A percentile compares a stretch with the other conserved stretches of the same genome.
phyloP scores from a whole-genome alignment of 2,888 invertebrate species.

The Thereva nobilitata region DNA sequence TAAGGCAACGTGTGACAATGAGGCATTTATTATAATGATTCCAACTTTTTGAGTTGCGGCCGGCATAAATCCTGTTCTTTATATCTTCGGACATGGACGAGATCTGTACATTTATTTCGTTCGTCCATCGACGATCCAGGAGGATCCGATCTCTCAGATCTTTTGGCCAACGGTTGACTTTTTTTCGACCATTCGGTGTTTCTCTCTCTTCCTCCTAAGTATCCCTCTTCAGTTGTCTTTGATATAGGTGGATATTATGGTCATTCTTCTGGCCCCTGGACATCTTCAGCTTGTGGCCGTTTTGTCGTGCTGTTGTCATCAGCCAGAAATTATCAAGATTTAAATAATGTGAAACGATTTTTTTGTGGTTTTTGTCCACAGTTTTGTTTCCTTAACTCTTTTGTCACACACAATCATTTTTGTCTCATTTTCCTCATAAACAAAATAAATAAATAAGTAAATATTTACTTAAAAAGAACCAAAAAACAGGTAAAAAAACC shows the following conservation, averaged over 20 bases:
- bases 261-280: no score
- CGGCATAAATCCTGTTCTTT: slow-evolving; percentile 36
- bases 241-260: no score
- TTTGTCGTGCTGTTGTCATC: slow-evolving; percentile 38
- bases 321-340: slow-evolving; percentile 38
- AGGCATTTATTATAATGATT: slow-evolving; percentile 40
- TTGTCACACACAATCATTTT: slow-evolving; percentile 29
- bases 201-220: no score
- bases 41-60: slow-evolving; percentile 38
- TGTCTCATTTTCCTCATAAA: slow-evolving; percentile 30
- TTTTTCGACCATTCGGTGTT: no score
- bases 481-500: no score
- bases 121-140: slow-evolving; percentile 15
- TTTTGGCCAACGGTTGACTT: no score
- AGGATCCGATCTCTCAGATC: neutral
- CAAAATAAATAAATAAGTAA: slow-evolving; percentile 6
- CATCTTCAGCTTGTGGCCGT: slow-evolving; percentile 9
- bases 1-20: slow-evolving; percentile 38
- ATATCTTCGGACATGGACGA: slow-evolving; percentile 11
- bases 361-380: slow-evolving; percentile 1
- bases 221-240: no score
- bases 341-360: slow-evolving; percentile 36
- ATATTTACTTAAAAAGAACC: neutral
- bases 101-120: slow-evolving; percentile 13
- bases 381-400: slow-evolving; percentile 18